phyloP scores from a whole-genome alignment of 2,797 vertebrate genomes.

The Muraenolepis orangiensis region DNA sequence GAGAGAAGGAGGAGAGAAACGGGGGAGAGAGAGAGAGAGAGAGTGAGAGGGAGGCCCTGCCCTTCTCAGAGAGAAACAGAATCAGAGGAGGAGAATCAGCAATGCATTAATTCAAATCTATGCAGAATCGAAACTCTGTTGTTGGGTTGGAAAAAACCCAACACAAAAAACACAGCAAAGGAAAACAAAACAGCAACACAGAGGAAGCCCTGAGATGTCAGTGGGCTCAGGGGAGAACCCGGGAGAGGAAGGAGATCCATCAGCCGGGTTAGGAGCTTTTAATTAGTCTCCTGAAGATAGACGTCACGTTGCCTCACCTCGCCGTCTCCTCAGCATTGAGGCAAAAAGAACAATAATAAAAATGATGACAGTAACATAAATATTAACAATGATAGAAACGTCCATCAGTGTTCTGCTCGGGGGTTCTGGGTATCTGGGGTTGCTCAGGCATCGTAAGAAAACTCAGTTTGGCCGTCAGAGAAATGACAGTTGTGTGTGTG shows the following conservation, averaged over 20 bases:
- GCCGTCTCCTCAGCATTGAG: too few relatives aligned
- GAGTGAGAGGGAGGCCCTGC: too few relatives aligned
- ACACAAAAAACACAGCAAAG: too few relatives aligned
- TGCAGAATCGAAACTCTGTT: slow-evolving; percentile 55
- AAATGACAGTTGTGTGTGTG: not conserved
- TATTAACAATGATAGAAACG: not conserved
- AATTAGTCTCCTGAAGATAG: slow-evolving; percentile 29
- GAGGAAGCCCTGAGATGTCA: slow-evolving; percentile 47
- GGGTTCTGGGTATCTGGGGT: too few relatives aligned
- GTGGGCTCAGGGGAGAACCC: slow-evolving; percentile 30
- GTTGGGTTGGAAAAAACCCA: too few relatives aligned
- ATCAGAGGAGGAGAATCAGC: slow-evolving; percentile 54
- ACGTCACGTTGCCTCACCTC: slow-evolving; percentile 18
- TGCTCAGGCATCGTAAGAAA: too few relatives aligned
- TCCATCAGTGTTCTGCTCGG: too few relatives aligned
- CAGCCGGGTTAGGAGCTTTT: slow-evolving; percentile 28
- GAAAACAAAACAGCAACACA: slow-evolving; percentile 19
- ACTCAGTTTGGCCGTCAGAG: not conserved
- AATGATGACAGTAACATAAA: not conserved
- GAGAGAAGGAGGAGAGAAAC: too few relatives aligned
- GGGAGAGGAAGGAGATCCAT: slow-evolving; percentile 42
- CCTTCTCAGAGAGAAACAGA: too few relatives aligned
- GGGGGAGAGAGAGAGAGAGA: slow-evolving; percentile 13
- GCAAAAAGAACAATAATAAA: not conserved
- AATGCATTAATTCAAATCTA: slow-evolving; percentile 69